Percentiles rank a stretch among this genome's conserved stretches.
These are phyloP conservation scores for Pelecanus crispus DNA, from an alignment of 2,113 vertebrate genomes.

Conservation along the genomic window DNA sequence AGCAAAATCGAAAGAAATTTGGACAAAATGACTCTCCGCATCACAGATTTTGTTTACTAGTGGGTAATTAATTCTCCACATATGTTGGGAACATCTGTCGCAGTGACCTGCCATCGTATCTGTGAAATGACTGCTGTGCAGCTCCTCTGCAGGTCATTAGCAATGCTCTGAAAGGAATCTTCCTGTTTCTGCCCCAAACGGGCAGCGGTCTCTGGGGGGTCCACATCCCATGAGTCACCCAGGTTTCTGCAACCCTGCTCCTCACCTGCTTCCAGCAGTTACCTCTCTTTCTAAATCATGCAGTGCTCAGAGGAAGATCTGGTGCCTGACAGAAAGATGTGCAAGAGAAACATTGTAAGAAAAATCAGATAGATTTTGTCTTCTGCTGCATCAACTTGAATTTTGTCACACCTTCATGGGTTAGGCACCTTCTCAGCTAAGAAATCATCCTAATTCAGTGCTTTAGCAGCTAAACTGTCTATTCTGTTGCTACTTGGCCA, in stretches of 20 bases:
- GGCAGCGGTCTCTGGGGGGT: slow-evolving; percentile 46
- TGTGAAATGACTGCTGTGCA: slow-evolving; percentile 91
- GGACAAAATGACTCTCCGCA: slow-evolving; percentile 96
- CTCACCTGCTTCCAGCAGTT: neutral
- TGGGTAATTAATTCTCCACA: slow-evolving; percentile 99
- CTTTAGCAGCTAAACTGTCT: neutral
- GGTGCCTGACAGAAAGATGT: neutral
- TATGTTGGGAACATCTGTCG: slow-evolving; percentile 99
- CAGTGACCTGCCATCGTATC: slow-evolving; percentile 93
- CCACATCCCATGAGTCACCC: neutral
- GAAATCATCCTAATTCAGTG: neutral
- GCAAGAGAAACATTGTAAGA: neutral
- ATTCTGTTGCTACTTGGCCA: neutral
- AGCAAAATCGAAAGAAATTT: slow-evolving; percentile 92
- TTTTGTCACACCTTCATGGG: neutral
- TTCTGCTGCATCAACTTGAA: neutral
- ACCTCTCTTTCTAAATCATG: neutral
- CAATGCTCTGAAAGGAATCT: slow-evolving; percentile 76
- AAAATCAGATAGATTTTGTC: neutral
- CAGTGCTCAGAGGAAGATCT: neutral
- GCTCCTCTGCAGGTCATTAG: slow-evolving; percentile 91
- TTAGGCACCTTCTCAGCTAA: neutral
- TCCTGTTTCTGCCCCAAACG: slow-evolving; percentile 58
- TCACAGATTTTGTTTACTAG: slow-evolving; percentile 99
- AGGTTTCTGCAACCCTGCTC: neutral